Evolutionary conservation across 2,113 vertebrate genomes (phyloP).

Genomic region (Shinisaurus crocodilurus): DNA sequence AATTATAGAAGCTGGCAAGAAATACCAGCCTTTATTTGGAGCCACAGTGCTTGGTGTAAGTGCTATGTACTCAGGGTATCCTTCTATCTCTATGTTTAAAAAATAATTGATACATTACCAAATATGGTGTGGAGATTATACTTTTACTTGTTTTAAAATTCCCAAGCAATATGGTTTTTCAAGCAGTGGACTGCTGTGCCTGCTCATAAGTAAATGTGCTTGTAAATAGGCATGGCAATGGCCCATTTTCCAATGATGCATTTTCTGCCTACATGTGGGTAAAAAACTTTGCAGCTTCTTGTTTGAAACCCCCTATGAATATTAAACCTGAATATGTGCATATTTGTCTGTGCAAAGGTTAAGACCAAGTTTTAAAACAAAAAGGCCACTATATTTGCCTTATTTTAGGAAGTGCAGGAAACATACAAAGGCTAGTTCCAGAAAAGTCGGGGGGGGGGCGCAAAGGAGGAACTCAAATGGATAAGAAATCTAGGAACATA

Average conservation of each 20-base stretch:
- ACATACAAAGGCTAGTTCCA: background rate
- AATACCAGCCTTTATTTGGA: constrained; percentile 3
- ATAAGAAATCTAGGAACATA: background rate
- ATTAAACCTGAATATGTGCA: background rate
- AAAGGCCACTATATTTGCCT: background rate
- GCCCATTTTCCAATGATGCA: background rate
- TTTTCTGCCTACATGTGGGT: background rate
- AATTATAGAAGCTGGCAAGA: constrained; percentile 17
- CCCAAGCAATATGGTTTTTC: no score
- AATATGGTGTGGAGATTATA: background rate
- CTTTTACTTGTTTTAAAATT: background rate
- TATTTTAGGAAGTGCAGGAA: background rate
- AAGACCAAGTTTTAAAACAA: background rate
- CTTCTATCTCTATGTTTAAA: background rate
- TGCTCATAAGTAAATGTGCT: background rate
- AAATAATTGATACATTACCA: background rate
- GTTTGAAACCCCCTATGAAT: background rate
- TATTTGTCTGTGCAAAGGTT: background rate
- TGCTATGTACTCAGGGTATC: background rate
- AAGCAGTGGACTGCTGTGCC: background rate
- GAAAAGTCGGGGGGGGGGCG: background rate
- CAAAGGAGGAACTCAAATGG: background rate
- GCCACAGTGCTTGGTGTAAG: background rate
- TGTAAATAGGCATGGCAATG: background rate
- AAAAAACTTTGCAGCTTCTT: background rate